Evolutionary conservation across 2,797 vertebrate genomes (phyloP).

Genomic region (Lophotriccus pileatus): DNA sequence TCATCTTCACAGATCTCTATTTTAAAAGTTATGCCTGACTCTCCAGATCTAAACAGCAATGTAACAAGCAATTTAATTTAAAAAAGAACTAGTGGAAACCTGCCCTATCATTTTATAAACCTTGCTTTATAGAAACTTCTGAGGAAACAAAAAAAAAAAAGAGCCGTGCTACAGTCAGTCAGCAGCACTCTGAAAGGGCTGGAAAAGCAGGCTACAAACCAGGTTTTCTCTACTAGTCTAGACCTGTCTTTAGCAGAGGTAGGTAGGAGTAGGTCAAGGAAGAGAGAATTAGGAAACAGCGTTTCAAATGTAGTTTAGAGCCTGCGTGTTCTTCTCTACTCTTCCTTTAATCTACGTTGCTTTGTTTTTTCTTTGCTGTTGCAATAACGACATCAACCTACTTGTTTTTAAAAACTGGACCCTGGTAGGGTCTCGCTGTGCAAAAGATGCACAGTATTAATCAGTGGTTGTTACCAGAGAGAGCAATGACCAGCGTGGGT

Average conservation of each 20-base stretch:
- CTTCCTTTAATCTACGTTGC: not conserved
- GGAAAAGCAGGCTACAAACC: not conserved
- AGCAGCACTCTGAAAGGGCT: not conserved
- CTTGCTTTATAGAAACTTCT: not conserved
- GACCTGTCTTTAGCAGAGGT: not conserved
- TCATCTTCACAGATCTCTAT: not conserved
- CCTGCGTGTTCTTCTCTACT: not conserved
- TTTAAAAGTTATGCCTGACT: not conserved
- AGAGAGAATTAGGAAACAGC: not conserved
- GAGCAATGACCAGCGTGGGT: not conserved
- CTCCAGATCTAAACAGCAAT: not conserved
- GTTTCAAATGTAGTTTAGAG: not conserved
- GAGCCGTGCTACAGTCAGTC: not conserved
- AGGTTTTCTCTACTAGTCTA: not conserved
- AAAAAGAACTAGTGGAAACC: not conserved
- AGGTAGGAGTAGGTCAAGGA: not conserved
- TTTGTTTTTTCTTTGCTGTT: not conserved
- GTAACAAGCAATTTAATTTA: not conserved
- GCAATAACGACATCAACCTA: not conserved
- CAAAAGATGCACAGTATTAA: not conserved
- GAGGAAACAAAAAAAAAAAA: accelerated
- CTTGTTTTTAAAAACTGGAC: not conserved
- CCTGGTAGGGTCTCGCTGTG: not conserved
- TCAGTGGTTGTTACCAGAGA: not conserved
- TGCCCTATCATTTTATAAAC: not conserved